Evolutionary conservation across 2,888 invertebrate genomes (phyloP), one percentile per base, ranked within the genome.

Genomic region (Margaritifera margaritifera): DNA sequence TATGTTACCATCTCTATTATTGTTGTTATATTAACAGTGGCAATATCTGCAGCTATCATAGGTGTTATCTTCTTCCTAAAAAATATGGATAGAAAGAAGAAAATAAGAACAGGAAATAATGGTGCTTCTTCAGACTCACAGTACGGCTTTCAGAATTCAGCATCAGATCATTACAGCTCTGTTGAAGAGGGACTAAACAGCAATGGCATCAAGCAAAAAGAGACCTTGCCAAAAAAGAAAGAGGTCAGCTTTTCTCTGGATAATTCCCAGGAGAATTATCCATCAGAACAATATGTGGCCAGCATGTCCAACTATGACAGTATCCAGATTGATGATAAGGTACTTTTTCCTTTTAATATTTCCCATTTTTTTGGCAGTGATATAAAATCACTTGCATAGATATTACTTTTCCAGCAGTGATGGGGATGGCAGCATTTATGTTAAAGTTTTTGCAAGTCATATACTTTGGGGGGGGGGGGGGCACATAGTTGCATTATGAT

Each of bases 1-100:
- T 78, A 76, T 61, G 75, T 81, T 55, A 72, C 75, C 15, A 81
- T 81, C 60, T 77, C 77, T 8, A 77, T 80, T 15, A 75, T 77
- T 24, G 81, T 81, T 62, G 75, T 81, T 52, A 72, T 81, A 24
- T 75, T 79, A 3, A 81, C 81, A n/a, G 68, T 80, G 18, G 51
- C 79, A 11, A 70, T 80, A 24, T 81, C 81, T 0, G 74, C 71
- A 15, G 64, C 71, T 22, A 80, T 81, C 51, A 74, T 79, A 53
- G 71, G 71, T 5, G 74, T 74, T 15, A 81, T 81, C 54, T 70
- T 78, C 57, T 65, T 80, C 54, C 74, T 80, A n/a, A 62, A 73
- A 58, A 74, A 67, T n/a, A 65, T 77, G n/a, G 80, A 80, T 62
- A 72, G 61, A 25, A 76, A 75, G 62, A 72, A 67, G 31, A 69